A percentile compares a stretch with the other conserved stretches of the same genome.
phyloP scores from a whole-genome alignment of 2,797 vertebrate species.

The Sternarchorhynchus goeldii region DNA sequence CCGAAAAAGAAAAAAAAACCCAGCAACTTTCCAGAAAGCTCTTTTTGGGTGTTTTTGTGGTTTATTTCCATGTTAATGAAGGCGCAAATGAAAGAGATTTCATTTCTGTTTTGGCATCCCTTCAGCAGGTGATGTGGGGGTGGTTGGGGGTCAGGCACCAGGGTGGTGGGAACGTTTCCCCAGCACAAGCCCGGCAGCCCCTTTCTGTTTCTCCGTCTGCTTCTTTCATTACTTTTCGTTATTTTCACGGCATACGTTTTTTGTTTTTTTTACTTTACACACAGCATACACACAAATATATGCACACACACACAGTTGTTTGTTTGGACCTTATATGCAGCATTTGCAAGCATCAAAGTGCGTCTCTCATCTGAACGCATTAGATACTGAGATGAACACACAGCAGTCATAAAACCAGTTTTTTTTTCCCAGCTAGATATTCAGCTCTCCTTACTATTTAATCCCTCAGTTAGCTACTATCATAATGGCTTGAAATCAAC shows the following conservation, averaged over 20 bases:
- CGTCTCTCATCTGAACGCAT: background rate
- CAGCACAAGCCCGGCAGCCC: too few species aligned
- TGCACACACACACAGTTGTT: too few species aligned
- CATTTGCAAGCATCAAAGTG: background rate
- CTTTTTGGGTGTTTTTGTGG: conserved; percentile 53
- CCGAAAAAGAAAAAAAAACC: conserved; percentile 22
- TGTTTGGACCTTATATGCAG: background rate
- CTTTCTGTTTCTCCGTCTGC: background rate
- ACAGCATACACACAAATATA: too few species aligned
- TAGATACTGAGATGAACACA: too few species aligned
- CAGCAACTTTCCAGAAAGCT: conserved; percentile 53
- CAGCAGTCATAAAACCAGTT: too few species aligned
- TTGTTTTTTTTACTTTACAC: too few species aligned
- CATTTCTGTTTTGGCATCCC: conserved; percentile 35
- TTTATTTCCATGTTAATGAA: conserved; percentile 60
- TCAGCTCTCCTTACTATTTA: conserved; percentile 11
- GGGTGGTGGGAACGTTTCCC: too few species aligned
- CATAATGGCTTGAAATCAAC: conserved; percentile 16
- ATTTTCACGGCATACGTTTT: background rate
- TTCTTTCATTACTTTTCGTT: background rate
- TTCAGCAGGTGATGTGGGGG: conserved; percentile 31
- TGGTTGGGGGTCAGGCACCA: background rate
- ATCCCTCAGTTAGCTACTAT: conserved; percentile 9
- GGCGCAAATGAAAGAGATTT: conserved; percentile 33
- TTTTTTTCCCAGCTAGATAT: conserved; percentile 11